These are phyloP conservation scores for Melitaea cinxia DNA, from an alignment of 1,140 invertebrate genomes.

Conservation along the genomic window DNA sequence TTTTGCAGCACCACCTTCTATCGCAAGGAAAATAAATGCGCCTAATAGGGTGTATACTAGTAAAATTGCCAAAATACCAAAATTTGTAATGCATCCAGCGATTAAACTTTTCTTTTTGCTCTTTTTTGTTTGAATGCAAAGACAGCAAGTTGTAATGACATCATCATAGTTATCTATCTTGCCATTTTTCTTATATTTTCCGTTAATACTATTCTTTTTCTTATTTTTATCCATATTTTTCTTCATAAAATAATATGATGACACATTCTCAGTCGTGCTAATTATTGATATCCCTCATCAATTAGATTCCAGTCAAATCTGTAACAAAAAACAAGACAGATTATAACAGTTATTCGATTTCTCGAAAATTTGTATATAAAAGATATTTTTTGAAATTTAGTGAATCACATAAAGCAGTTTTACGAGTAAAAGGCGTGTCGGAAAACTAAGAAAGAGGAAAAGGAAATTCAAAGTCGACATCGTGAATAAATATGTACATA, in stretches of 20 bases:
- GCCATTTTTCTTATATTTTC: slow-evolving; percentile 73
- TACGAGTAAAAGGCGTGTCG: slow-evolving; percentile 60
- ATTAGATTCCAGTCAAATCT: slow-evolving; percentile 17
- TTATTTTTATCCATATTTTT: slow-evolving; percentile 74
- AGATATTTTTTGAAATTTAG: slow-evolving; percentile 42
- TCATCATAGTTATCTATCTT: slow-evolving; percentile 71
- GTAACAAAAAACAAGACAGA: slow-evolving; percentile 30
- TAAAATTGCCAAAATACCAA: slow-evolving; percentile 93
- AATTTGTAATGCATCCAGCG: slow-evolving; percentile 90
- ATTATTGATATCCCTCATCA: not conserved
- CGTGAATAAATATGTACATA: slow-evolving; percentile 50
- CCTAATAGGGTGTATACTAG: slow-evolving; percentile 93
- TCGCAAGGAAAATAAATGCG: slow-evolving; percentile 95
- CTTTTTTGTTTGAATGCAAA: slow-evolving; percentile 86
- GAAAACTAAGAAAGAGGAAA: slow-evolving; percentile 37
- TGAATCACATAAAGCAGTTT: slow-evolving; percentile 46
- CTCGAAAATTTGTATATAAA: slow-evolving; percentile 24
- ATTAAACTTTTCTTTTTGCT: slow-evolving; percentile 85
- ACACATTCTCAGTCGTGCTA: slow-evolving; percentile 19
- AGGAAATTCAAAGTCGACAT: slow-evolving; percentile 46
- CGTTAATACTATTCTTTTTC: slow-evolving; percentile 70
- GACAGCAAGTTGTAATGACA: slow-evolving; percentile 81
- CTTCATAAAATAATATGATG: slow-evolving; percentile 34
- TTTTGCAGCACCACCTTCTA: slow-evolving; percentile 89
- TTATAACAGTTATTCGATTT: not conserved